Percentiles rank a stretch among this genome's conserved stretches.
Evolutionary conservation across 1,140 invertebrate species (phyloP).

Genomic region (Drosophila nigrodunni): DNA sequence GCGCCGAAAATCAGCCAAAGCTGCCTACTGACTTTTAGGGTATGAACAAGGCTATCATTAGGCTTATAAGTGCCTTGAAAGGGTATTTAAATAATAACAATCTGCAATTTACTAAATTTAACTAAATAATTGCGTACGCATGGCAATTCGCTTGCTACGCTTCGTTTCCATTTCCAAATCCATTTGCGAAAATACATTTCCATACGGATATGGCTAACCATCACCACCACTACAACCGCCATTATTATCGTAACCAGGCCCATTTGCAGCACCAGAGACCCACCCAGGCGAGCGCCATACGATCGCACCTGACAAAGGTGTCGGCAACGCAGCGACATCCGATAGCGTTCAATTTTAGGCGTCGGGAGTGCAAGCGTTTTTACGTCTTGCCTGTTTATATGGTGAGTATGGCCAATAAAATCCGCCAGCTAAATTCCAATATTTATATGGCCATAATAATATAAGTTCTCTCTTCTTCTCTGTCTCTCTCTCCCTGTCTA

Average conservation of each 20-base stretch:
- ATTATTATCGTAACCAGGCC: conserved; percentile 1
- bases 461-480: too few relatives aligned
- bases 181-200: neutral
- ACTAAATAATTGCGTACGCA: conserved; percentile 7
- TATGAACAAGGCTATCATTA: too few relatives aligned
- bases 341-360: conserved; percentile 73
- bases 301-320: conserved; percentile 75
- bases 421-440: conserved; percentile 36
- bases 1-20: neutral
- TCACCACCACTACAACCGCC: conserved; percentile 1
- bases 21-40: too few relatives aligned
- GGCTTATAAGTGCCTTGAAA: neutral
- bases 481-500: conserved; percentile 22
- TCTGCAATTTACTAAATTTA: conserved; percentile 1
- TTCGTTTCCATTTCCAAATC: conserved; percentile 11
- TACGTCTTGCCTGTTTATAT: conserved; percentile 75
- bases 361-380: conserved; percentile 70
- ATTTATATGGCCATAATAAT: conserved; percentile 47
- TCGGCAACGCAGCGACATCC: conserved; percentile 69
- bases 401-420: conserved; percentile 56
- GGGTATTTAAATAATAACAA: neutral
- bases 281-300: conserved; percentile 71
- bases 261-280: conserved; percentile 56
- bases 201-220: conserved; percentile 5
- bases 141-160: conserved; percentile 13